These are phyloP conservation scores for Lepus americanus DNA, from an alignment of 2,113 vertebrate genomes.

Conservation along the genomic window DNA sequence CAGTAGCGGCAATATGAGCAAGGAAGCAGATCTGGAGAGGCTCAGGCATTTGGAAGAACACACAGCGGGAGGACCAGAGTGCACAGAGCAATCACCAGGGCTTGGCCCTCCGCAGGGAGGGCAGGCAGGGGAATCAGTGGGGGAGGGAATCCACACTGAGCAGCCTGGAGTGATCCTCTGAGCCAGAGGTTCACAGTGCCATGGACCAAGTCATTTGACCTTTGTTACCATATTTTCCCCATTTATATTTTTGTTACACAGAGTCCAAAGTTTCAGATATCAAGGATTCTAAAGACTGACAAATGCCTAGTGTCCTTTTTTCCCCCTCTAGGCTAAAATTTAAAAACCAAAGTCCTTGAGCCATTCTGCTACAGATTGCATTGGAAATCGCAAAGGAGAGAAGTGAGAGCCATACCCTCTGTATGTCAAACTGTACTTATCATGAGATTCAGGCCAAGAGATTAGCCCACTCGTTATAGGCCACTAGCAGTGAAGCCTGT, in stretches of 20 bases:
- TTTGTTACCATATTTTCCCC: background rate
- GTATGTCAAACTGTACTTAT: rapidly evolving
- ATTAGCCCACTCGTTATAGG: rapidly evolving
- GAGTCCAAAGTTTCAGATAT: background rate
- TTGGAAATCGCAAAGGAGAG: rapidly evolving
- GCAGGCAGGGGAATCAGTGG: rapidly evolving
- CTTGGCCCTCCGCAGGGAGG: rapidly evolving
- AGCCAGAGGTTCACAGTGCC: no score
- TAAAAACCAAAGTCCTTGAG: background rate
- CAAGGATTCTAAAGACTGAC: background rate
- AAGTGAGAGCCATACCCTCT: rapidly evolving
- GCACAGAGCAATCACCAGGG: rapidly evolving
- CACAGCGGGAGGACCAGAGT: background rate
- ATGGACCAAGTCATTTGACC: rapidly evolving
- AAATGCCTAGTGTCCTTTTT: background rate
- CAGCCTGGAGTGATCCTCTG: rapidly evolving
- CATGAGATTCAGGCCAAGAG: background rate
- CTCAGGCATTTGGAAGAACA: background rate
- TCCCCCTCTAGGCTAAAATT: background rate
- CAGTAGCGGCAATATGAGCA: background rate
- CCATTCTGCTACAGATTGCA: no score
- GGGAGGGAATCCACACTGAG: rapidly evolving
- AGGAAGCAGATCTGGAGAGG: background rate
- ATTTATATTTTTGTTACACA: background rate
- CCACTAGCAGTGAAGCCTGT: no score